These are phyloP conservation scores for Siderastrea siderea DNA, from an alignment of 92 coral and sea anemone genomes.

Conservation along the genomic window DNA sequence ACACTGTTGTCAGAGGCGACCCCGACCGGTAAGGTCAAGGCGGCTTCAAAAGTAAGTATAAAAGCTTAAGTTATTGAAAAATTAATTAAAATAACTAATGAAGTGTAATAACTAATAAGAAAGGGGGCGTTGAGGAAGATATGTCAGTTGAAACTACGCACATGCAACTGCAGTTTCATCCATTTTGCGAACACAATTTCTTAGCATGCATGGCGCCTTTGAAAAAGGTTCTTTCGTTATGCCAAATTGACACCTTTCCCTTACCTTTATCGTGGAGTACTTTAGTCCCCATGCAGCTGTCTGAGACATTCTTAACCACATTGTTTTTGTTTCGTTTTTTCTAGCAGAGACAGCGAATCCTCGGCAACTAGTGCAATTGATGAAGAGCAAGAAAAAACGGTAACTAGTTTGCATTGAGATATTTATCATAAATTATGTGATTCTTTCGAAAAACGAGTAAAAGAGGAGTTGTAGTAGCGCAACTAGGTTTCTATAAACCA, in stretches of 20 bases:
- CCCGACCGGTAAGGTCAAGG: background rate
- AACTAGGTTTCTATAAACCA: too few species aligned
- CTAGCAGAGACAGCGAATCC: slow-evolving; percentile 40
- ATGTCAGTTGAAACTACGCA: too few species aligned
- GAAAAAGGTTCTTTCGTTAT: too few species aligned
- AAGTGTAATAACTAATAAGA: too few species aligned
- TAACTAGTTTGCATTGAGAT: background rate
- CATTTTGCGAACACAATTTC: too few species aligned
- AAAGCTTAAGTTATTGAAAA: too few species aligned
- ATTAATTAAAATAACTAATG: too few species aligned
- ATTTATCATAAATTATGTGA: background rate
- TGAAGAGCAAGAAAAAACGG: slow-evolving; percentile 13
- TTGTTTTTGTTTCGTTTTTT: background rate
- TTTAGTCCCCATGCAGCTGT: background rate
- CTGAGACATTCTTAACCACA: background rate
- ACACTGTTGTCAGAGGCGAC: slow-evolving; percentile 2
- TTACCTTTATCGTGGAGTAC: too few species aligned
- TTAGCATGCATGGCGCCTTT: background rate
- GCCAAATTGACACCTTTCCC: too few species aligned
- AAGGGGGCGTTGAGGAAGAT: too few species aligned
- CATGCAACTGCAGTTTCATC: too few species aligned
- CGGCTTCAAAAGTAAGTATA: slow-evolving; percentile 8
- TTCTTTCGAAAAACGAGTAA: background rate
- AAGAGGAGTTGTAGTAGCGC: background rate
- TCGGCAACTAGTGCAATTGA: slow-evolving; percentile 16